Evolutionary conservation across 2,888 invertebrate species (phyloP).

Genomic region (Pammene fasciana): DNA sequence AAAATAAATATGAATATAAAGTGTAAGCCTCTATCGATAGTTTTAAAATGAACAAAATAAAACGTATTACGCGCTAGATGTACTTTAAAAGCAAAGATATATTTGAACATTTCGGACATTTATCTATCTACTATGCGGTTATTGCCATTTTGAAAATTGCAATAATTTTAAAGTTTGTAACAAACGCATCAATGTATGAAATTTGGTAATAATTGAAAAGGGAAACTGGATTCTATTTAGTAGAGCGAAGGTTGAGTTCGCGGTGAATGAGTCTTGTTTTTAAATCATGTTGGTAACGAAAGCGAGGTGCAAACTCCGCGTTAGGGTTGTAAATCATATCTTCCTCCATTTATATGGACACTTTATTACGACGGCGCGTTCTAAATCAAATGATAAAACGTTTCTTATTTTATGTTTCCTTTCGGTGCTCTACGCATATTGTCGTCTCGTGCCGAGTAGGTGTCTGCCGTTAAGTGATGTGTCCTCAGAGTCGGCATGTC

Average conservation of each 20-base stretch:
- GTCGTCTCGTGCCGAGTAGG: conserved; percentile 60
- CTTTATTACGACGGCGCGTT: conserved; percentile 80
- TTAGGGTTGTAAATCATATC: conserved; percentile 77
- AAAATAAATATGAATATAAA: no score
- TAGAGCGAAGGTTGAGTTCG: conserved; percentile 41
- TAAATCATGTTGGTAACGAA: conserved; percentile 57
- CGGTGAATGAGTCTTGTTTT: conserved; percentile 57
- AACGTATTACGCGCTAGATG: neutral
- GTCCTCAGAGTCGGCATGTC: conserved; percentile 50
- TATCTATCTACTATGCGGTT: conserved; percentile 30
- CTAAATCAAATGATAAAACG: conserved; percentile 83
- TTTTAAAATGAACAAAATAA: neutral
- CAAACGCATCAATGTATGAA: conserved; percentile 41
- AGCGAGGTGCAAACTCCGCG: conserved; percentile 71
- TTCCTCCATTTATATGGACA: conserved; percentile 81
- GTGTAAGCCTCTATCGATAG: no score
- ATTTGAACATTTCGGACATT: conserved; percentile 18
- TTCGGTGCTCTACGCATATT: conserved; percentile 72
- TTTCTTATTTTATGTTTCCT: conserved; percentile 80
- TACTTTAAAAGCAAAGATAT: conserved; percentile 12
- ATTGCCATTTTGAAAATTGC: conserved; percentile 41
- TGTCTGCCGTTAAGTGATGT: conserved; percentile 54
- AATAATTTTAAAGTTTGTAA: conserved; percentile 43
- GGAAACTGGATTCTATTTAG: conserved; percentile 31
- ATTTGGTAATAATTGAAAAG: conserved; percentile 22